Percentiles rank a stretch among this genome's conserved stretches.
Conservation (phyloP, 1,140 invertebrate genomes). For the Ips typographus region DNA sequence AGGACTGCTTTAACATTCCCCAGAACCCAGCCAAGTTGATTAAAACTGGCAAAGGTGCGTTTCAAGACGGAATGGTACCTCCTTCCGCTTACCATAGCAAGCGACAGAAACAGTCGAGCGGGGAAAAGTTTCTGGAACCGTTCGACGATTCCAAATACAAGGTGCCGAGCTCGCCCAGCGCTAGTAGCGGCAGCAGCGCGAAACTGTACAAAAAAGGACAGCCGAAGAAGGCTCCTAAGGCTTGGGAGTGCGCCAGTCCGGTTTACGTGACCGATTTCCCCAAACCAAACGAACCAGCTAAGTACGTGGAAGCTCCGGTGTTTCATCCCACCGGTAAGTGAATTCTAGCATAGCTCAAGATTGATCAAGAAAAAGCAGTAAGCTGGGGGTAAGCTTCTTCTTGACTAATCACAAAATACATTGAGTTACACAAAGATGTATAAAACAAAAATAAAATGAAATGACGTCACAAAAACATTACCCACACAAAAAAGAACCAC, state of each 20-base stretch:
- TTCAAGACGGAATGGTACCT: constrained; percentile 57
- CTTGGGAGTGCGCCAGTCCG: constrained; percentile 46
- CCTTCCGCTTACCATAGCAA: constrained; percentile 57
- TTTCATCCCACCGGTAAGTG: constrained; percentile 75
- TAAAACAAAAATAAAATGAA: too few species aligned
- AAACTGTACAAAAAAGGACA: constrained; percentile 48
- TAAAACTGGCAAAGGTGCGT: constrained; percentile 34
- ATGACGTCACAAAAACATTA: too few species aligned
- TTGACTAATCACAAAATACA: too few species aligned
- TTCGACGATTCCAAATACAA: constrained; percentile 50
- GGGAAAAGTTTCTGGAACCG: constrained; percentile 46
- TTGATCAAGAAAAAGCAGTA: not conserved
- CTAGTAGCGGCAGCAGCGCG: constrained; percentile 50
- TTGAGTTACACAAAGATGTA: too few species aligned
- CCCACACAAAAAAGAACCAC: too few species aligned
- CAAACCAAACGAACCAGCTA: constrained; percentile 55
- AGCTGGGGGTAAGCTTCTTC: too few species aligned
- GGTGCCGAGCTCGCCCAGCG: constrained; percentile 51
- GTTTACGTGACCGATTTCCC: constrained; percentile 60
- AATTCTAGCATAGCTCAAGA: constrained; percentile 2
- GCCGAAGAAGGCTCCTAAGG: constrained; percentile 45
- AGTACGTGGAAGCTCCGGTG: constrained; percentile 77
- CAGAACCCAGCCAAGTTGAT: constrained; percentile 56
- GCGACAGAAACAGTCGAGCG: constrained; percentile 57
- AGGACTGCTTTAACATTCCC: constrained; percentile 69